Base-by-base conservation (phyloP, 2,797 vertebrate genomes). In the Sphenopsis melanotis region DNA sequence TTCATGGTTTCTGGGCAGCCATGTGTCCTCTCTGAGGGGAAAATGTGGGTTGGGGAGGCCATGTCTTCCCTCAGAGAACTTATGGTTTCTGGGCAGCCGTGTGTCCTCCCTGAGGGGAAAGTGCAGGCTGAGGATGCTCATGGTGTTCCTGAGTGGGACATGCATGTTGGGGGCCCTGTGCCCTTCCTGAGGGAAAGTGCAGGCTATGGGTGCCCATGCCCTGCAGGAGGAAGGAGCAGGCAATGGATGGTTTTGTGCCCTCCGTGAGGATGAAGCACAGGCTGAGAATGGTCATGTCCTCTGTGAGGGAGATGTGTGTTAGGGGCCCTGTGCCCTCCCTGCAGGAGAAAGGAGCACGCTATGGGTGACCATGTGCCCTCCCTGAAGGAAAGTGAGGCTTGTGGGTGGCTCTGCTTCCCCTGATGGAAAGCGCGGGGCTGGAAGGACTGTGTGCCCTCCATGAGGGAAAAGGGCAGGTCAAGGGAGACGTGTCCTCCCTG, bases 371-470 rank as follows among this genome's bases (percentile, higher is more conserved):
- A 21, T 27, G 21, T 50, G 11, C n/a, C n/a, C 19, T 59, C 19
- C 8, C 6, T 37, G 36, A 47, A 22, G 37, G 46, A n/a, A 52
- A 60, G 12, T 14, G 23, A 27, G n/a, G 23, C 37, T 3, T 59
- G 27, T 52, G 46, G 19, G 37, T 42, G 37, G 37, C 46, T 64
- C 41, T 39, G 47, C 36, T 41, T 49, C 56, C 36, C 19, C 7
- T 49, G 49, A 36, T 41, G 42, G 26, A 49, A 49, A 42, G 32
- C 0, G 0, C 0, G 0, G 27, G 15, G 30, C 59, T 64, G 21
- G 42, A 81, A 46, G 42, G 34, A 61, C 24, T 1, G 3, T 4
- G 16, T 30, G 57, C 29, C 57, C 15, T 47, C 24, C 9, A 7
- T 41, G 30, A 53, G 32, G 32, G 21, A 26, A 29, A 36, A 36